Evolutionary conservation across 2,888 invertebrate species (phyloP), one percentile per base, ranked within the genome.

Genomic region (Macaria notata): DNA sequence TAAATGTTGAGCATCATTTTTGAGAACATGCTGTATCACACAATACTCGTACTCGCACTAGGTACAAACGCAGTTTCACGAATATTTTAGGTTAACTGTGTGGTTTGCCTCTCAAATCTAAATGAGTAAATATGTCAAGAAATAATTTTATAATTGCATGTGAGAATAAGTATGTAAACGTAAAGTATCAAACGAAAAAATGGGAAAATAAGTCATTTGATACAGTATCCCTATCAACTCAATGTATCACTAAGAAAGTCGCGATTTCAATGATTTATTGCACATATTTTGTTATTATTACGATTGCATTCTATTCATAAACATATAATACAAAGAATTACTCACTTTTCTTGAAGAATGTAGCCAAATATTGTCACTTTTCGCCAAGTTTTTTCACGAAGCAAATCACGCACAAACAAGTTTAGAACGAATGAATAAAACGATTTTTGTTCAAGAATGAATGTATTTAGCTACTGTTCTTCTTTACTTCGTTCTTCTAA

Each of bases 31-130:
- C 46, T 46, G 46, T 46, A 46, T 46, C 46, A 46, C 46, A 33
- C 46, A 46, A 46, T 46, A 46, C 46, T 46, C 46, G 46, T 46
- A 46, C 46, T 46, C 46, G 46, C 46, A 46, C 46, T 46, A 46
- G 46, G 46, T 46, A 46, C 46, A 46, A 46, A 46, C 46, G 46
- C 46, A 46, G 46, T 46, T 46, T 46, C 46, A 46, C 46, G 46
- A 46, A 46, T 46, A 46, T 46, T 46, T 46, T 46, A 46, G 46
- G 46, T 46, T 46, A 46, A 33, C 33, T 46, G 46, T 46, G 46
- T 46, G 33, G 46, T 46, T 46, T 46, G 46, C 46, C 33, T 46
- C 46, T 46, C 46, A 46, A 46, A 46, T 31, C 33, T 46, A 46
- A 46, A 46, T 46, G 46, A 46, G 46, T 46, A 46, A 46, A 46